Evolutionary conservation across 2,797 vertebrate genomes (phyloP).

Genomic region (Poecilia wingei): DNA sequence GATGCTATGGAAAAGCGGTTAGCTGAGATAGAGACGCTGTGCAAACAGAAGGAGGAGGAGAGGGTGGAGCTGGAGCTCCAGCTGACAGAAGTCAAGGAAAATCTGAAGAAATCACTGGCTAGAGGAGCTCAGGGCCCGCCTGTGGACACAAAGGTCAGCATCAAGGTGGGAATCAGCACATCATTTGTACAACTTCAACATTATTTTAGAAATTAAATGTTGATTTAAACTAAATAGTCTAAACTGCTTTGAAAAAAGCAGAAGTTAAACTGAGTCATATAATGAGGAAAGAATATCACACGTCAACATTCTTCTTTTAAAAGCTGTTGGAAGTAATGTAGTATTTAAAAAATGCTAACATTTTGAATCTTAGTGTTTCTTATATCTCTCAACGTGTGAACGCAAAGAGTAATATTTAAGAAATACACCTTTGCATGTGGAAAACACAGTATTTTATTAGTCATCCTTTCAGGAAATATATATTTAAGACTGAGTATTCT

Average conservation of each 20-base stretch:
- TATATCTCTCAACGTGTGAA: neutral
- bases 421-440: neutral
- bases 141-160: constrained; percentile 76
- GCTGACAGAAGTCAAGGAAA: constrained; percentile 93
- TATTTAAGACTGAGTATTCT: neutral
- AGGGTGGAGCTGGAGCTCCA: constrained; percentile 92
- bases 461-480: neutral
- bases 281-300: neutral
- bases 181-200: neutral
- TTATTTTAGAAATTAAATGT: neutral
- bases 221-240: neutral
- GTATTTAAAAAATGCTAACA: neutral
- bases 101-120: constrained; percentile 92
- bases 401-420: neutral
- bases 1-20: constrained; percentile 84
- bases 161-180: constrained; percentile 70
- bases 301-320: neutral
- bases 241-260: neutral
- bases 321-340: neutral
- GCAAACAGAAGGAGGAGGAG: constrained; percentile 88
- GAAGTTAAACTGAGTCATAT: neutral
- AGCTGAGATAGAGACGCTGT: constrained; percentile 85
- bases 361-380: neutral
- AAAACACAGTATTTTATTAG: neutral
- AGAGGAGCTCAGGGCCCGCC: constrained; percentile 88